Base-by-base conservation (phyloP, 2,797 vertebrate genomes). In the Ctenosaura bakeri region DNA sequence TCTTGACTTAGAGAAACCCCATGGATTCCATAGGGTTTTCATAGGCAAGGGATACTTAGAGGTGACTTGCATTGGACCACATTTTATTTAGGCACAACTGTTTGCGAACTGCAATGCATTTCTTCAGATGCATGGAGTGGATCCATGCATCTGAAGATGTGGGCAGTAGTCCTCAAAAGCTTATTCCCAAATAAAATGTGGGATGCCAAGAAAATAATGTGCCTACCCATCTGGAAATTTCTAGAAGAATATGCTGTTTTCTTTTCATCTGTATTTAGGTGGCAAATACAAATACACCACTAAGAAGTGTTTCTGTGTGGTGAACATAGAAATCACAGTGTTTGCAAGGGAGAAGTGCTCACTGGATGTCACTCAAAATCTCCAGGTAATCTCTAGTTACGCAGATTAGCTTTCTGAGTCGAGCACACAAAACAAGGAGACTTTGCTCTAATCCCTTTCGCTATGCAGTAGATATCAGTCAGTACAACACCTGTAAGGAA, bases 351-450 rank as follows among this genome's bases (percentile, higher is more conserved):
- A 50, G 35, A 83, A 26, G 50, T 35, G 50, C 24, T 74, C 35
- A 77, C 56, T 16, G 59, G 56, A 32, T 29, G 54, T 59, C 85
- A 87, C 54, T 20, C 85, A 42, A 87, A 59, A 77, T 86, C 35
- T 77, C 52, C 42, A 76, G 10, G 35, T 94, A 91, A 94, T 87
- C 91, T 90, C 76, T 93, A 26, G 62, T 83, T 91, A 95, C 94
- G 93, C 92, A 93, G 84, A 89, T 76, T 59, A 83, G 50, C 84
- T 91, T 92, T 92, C 73, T 77, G 78, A 89, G 73, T 91, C 92
- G 91, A 83, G 77, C 42, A 56, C 54, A 90, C 52, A 91, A 93
- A 94, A 26, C 22, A 76, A 86, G 83, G 90, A 56, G 81, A 81
- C 91, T 88, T 14, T 92, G 89, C 82, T 91, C 77, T 92, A 94